phyloP scores from a whole-genome alignment of 2,113 vertebrate species.

The Gopherus flavomarginatus region DNA sequence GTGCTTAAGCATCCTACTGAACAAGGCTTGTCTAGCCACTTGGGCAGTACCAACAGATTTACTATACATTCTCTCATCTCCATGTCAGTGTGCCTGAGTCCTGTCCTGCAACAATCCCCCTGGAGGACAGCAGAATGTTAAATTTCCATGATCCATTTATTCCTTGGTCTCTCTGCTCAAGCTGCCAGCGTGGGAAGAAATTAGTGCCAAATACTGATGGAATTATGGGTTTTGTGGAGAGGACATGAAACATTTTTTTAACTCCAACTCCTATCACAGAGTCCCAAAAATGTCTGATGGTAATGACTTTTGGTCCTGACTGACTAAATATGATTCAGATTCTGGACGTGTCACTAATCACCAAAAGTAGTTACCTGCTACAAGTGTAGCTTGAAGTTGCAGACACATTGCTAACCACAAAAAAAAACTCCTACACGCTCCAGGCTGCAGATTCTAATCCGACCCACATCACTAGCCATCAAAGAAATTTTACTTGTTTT shows the following conservation, averaged over 20 bases:
- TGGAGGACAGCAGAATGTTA: accelerated
- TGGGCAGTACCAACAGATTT: accelerated
- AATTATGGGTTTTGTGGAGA: accelerated
- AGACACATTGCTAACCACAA: not conserved
- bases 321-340: not conserved
- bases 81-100: accelerated
- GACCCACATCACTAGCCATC: accelerated
- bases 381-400: accelerated
- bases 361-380: accelerated
- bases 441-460: not conserved
- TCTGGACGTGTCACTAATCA: not conserved
- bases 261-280: too few species aligned
- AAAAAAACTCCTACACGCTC: accelerated
- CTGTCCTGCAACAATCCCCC: accelerated
- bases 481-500: accelerated
- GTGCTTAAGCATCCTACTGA: accelerated
- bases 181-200: accelerated
- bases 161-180: accelerated
- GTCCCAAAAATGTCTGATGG: accelerated
- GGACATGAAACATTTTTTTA: not conserved
- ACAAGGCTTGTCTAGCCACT: accelerated
- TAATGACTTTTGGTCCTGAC: not conserved
- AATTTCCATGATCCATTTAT: not conserved
- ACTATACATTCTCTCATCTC: not conserved
- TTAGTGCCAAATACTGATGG: accelerated